phyloP scores from a whole-genome alignment of 2,888 invertebrate genomes.

The Flexamia atlantica region DNA sequence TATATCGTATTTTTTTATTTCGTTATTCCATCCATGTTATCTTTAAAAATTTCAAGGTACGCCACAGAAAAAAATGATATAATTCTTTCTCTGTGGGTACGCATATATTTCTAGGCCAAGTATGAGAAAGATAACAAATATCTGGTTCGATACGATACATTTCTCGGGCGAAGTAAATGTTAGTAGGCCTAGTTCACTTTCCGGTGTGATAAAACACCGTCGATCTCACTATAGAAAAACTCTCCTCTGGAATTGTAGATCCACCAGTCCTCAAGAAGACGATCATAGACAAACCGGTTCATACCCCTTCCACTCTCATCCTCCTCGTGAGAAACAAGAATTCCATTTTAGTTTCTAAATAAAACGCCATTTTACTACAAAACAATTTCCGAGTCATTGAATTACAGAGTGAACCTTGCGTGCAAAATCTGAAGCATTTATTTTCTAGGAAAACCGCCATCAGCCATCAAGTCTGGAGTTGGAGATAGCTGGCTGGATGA shows the following conservation, averaged over 20 bases:
- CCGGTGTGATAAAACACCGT: no score
- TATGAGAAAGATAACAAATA: no score
- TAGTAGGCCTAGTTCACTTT: no score
- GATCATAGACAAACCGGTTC: conserved; percentile 17
- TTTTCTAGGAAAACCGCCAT: conserved; percentile 13
- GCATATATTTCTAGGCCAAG: no score
- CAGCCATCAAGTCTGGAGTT: conserved; percentile 12
- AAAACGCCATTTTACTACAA: background rate
- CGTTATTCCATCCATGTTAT: no score
- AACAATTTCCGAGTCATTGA: background rate
- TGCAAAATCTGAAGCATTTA: background rate
- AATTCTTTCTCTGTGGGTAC: no score
- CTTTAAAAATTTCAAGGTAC: no score
- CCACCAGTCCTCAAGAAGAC: background rate
- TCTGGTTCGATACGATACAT: no score
- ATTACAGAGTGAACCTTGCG: background rate
- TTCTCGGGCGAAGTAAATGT: no score
- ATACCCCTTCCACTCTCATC: background rate
- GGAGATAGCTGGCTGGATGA: background rate
- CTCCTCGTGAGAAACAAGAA: no score
- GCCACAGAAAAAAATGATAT: no score
- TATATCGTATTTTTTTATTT: no score
- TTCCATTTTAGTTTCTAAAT: background rate
- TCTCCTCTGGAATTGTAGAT: background rate
- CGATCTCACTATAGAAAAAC: background rate